A percentile compares a stretch with the other conserved stretches of the same genome.
Evolutionary conservation across 2,797 vertebrate species (phyloP).

Genomic region (Stomatorhinus walkeri): DNA sequence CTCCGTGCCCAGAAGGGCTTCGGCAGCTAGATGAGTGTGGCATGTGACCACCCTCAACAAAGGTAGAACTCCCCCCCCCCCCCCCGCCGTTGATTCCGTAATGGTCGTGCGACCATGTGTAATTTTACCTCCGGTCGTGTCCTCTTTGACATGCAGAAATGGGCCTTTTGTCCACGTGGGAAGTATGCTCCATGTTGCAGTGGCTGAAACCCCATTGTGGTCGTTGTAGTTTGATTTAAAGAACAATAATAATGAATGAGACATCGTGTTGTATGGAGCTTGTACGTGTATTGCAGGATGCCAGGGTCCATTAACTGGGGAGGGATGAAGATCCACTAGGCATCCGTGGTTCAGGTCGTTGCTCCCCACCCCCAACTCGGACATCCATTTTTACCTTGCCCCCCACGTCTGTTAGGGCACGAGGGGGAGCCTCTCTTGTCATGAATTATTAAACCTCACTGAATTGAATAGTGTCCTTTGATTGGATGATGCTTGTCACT

Average conservation of each 20-base stretch:
- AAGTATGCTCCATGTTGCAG: background rate
- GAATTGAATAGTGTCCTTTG: constrained; percentile 25
- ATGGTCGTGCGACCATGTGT: background rate
- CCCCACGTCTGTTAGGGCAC: background rate
- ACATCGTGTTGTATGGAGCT: background rate
- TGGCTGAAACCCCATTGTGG: background rate
- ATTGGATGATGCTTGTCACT: background rate
- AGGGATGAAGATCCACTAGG: background rate
- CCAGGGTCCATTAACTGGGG: background rate
- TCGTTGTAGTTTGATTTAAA: background rate
- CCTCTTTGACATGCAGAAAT: background rate
- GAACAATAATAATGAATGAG: background rate
- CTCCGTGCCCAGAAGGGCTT: background rate
- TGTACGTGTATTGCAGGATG: background rate
- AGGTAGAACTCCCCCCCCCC: background rate
- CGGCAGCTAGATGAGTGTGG: background rate
- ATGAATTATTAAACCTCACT: constrained; percentile 34
- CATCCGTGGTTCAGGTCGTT: background rate
- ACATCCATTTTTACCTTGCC: constrained; percentile 12
- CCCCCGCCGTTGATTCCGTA: background rate
- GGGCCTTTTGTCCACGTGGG: background rate
- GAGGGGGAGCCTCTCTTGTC: background rate
- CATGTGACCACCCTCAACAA: constrained; percentile 7
- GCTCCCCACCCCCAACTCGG: constrained; percentile 15
- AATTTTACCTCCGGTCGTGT: background rate